Evolutionary conservation across 2,113 vertebrate genomes (phyloP), one percentile per base, ranked within the genome.

Genomic region (Chrysochloris asiatica): DNA sequence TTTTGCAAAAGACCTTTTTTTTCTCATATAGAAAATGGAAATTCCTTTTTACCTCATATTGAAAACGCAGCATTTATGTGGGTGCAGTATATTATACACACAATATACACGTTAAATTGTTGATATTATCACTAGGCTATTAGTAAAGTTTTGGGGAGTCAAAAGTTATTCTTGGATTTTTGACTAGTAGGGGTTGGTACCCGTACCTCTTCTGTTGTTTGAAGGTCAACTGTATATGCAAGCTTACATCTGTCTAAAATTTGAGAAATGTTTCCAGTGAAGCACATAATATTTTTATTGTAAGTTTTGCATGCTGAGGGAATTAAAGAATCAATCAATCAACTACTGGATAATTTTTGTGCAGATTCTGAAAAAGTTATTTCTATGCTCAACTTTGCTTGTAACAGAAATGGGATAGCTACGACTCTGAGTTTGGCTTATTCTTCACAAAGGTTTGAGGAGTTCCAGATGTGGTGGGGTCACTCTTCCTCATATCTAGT

Each of bases 391-490:
- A 79, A 47, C 38, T 82, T 82, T 80, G 75, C 16, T 93, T 93
- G 47, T 36, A 81, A 76, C 26, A 89, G 73, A 89, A 92, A 72
- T 56, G 22, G 71, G 21, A 63, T 61, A 77, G 71, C 69, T 33
- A 63, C 87, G 86, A 88, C 85, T 89, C 4, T 47, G 33, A 50
- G 41, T 90, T 48, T 95, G 83, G 83, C 45, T 78, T 92, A 52
- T 84, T 61, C 77, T 21, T 81, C 33, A 93, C 78, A 38, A 93
- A 36, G 69, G 50, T 48, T 47, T n/a, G n/a, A n/a, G n/a, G 47
- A 19, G 38, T 93, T 93, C 95, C 54, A 93, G 86, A 90, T 93
- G 86, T 95, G 90, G 86, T 86, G 4, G 65, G 63, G 36, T 86
- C 88, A 90, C 88, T 94, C 76, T 89, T 30, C 80, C 80, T 87